Evolutionary conservation across 2,888 invertebrate species (phyloP).

Genomic region (Ernsta delagoae): DNA sequence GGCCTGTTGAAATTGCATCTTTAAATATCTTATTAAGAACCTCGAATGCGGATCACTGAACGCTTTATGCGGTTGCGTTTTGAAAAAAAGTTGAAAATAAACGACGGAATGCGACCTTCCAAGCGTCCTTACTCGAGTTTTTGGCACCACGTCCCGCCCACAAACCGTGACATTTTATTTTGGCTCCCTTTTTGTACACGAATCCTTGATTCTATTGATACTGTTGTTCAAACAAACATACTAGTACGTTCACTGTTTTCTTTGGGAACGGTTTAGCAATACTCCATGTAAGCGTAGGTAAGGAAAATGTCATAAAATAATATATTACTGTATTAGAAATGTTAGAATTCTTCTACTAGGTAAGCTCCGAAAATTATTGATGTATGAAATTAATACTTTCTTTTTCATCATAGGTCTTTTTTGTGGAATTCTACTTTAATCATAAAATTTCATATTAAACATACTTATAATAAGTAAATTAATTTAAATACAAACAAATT

Average conservation of each 20-base stretch:
- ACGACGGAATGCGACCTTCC: slow-evolving; percentile 69
- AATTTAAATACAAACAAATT: no score
- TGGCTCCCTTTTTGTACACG: slow-evolving; percentile 46
- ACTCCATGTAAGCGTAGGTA: no score
- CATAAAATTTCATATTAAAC: no score
- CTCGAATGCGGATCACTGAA: slow-evolving; percentile 22
- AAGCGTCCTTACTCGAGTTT: slow-evolving; percentile 70
- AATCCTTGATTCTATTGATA: slow-evolving; percentile 17
- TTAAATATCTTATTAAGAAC: slow-evolving; percentile 10
- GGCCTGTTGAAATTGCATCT: neutral
- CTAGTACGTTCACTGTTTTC: neutral
- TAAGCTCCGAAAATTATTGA: no score
- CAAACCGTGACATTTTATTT: slow-evolving; percentile 65
- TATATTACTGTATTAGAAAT: no score
- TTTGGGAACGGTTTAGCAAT: neutral
- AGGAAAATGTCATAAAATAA: no score
- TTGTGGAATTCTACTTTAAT: no score
- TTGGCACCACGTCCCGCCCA: slow-evolving; percentile 50
- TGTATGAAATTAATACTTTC: no score
- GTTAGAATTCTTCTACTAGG: no score
- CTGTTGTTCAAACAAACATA: neutral
- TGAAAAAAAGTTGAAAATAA: slow-evolving; percentile 50
- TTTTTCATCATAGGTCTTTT: no score
- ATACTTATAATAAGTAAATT: no score
- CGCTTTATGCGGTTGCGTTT: slow-evolving; percentile 54